Conservation (phyloP, 1,140 invertebrate species). For the Parasteatoda tepidariorum region DNA sequence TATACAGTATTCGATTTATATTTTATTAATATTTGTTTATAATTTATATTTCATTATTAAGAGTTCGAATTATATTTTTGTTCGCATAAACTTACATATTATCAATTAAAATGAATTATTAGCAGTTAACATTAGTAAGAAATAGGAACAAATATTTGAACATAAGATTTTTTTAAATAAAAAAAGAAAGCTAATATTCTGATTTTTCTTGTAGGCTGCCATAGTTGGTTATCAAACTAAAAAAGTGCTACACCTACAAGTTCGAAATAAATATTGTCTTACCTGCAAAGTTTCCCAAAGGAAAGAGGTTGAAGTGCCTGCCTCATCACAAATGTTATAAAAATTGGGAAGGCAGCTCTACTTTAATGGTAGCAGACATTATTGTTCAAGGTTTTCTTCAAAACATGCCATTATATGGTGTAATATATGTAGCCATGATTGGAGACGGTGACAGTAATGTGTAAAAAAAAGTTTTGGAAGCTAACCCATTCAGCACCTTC, state of each 20-base stretch:
- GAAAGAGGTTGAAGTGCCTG: constrained; percentile 17
- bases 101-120: too few relatives aligned
- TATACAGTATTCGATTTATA: too few relatives aligned
- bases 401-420: constrained; percentile 66
- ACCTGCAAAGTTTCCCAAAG: constrained; percentile 63
- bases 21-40: too few relatives aligned
- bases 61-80: too few relatives aligned
- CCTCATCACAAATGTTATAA: constrained; percentile 64
- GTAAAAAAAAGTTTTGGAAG: constrained; percentile 64
- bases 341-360: constrained; percentile 67
- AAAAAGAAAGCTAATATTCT: too few relatives aligned
- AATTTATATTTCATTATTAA: too few relatives aligned
- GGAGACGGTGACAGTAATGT: constrained; percentile 70
- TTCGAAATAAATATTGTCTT: constrained; percentile 68
- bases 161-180: too few relatives aligned
- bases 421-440: constrained; percentile 68
- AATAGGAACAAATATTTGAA: too few relatives aligned
- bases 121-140: too few relatives aligned
- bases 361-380: constrained; percentile 69
- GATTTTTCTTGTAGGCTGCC: too few relatives aligned
- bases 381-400: constrained; percentile 68
- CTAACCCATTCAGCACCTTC: constrained; percentile 64
- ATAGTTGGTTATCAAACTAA: constrained; percentile 66
- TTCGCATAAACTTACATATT: too few relatives aligned
- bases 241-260: constrained; percentile 67